Evolutionary conservation across 2,797 vertebrate genomes (phyloP).

Genomic region (Chelon labrosus): DNA sequence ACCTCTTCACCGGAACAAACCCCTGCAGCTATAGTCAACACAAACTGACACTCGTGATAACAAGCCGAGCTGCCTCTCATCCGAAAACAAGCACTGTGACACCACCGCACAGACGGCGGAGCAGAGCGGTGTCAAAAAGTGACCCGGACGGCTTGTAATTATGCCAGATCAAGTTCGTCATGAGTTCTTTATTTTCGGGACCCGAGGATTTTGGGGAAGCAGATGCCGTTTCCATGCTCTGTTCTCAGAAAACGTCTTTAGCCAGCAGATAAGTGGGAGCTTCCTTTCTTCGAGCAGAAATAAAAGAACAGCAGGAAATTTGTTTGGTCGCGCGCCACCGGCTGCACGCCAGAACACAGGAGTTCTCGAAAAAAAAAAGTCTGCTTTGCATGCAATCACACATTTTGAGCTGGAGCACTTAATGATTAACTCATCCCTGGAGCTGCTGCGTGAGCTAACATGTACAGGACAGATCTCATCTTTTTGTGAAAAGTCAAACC

Average conservation of each 20-base stretch:
- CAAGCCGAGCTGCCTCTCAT: slow-evolving; percentile 53
- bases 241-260: slow-evolving; percentile 20
- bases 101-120: slow-evolving; percentile 30
- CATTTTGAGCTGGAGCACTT: slow-evolving; percentile 49
- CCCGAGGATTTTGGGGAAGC: slow-evolving; percentile 18
- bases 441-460: slow-evolving; percentile 69
- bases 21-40: slow-evolving; percentile 63
- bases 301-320: slow-evolving; percentile 35
- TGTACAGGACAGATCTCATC: slow-evolving; percentile 40
- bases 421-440: slow-evolving; percentile 64
- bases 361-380: slow-evolving; percentile 12
- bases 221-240: slow-evolving; percentile 21
- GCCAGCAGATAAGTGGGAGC: slow-evolving; percentile 34
- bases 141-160: slow-evolving; percentile 42
- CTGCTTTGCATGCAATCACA: slow-evolving; percentile 44
- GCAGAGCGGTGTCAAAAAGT: slow-evolving; percentile 49
- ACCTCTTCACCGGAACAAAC: slow-evolving; percentile 66
- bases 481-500: slow-evolving; percentile 36
- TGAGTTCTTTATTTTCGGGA: slow-evolving; percentile 36
- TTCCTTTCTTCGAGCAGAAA: slow-evolving; percentile 14
- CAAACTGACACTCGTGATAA: slow-evolving; percentile 68
- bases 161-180: slow-evolving; percentile 49
- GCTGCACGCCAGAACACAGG: slow-evolving; percentile 22
- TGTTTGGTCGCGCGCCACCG: slow-evolving; percentile 39
- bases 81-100: slow-evolving; percentile 58